phyloP scores from a whole-genome alignment of 2,888 invertebrate species.

The Melieria omissa region DNA sequence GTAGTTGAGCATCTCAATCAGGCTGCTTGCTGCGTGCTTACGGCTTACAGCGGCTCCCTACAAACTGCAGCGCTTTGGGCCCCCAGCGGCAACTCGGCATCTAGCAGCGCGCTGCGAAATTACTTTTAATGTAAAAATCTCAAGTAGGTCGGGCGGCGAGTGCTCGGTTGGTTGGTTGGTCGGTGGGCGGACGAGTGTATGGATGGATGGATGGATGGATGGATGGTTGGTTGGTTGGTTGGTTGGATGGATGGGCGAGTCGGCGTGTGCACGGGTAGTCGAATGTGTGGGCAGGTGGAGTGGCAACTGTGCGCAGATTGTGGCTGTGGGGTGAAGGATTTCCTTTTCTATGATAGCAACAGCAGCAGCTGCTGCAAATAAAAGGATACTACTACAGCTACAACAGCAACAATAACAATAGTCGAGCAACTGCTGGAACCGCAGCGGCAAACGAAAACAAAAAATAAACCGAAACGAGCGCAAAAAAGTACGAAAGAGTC shows the following conservation, averaged over 20 bases:
- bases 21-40: too few relatives aligned
- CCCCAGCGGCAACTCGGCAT: too few relatives aligned
- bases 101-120: too few relatives aligned
- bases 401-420: slow-evolving; percentile 6
- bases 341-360: neutral
- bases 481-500: slow-evolving; percentile 49
- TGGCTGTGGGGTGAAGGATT: neutral
- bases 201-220: too few relatives aligned
- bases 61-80: too few relatives aligned
- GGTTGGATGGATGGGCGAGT: neutral
- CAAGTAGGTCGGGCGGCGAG: too few relatives aligned
- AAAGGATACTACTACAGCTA: slow-evolving; percentile 24
- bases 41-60: too few relatives aligned
- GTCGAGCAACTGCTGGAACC: slow-evolving; percentile 6
- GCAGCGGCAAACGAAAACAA: slow-evolving; percentile 21
- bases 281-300: neutral
- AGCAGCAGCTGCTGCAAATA: slow-evolving; percentile 18
- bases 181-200: too few relatives aligned
- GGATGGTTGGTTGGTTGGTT: too few relatives aligned
- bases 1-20: too few relatives aligned
- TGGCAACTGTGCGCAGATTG: neutral
- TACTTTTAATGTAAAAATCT: too few relatives aligned
- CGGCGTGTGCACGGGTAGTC: neutral
- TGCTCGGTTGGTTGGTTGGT: too few relatives aligned
- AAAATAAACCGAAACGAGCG: neutral